Conservation (phyloP, 1,140 invertebrate species). For the Elysia chlorotica region DNA sequence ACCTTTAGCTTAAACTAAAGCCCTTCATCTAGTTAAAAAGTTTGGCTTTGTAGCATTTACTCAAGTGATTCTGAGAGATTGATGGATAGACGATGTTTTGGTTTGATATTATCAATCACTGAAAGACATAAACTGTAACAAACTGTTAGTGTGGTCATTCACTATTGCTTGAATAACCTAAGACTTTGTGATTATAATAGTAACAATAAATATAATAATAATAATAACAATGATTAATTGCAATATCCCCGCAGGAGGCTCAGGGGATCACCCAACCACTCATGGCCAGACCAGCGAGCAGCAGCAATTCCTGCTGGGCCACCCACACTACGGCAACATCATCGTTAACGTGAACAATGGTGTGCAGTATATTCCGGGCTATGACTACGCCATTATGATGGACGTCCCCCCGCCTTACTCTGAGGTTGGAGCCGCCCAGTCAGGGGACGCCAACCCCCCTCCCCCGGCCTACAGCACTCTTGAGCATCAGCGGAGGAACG, state of each 20-base stretch:
- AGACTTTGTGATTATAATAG: background rate
- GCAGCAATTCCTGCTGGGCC: constrained; percentile 45
- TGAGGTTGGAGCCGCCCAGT: constrained; percentile 35
- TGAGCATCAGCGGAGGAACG: too few relatives aligned
- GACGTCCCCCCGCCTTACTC: constrained; percentile 51
- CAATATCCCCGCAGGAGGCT: background rate
- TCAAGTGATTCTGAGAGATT: too few relatives aligned
- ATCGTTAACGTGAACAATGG: constrained; percentile 57
- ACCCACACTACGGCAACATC: constrained; percentile 46
- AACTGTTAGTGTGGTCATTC: background rate
- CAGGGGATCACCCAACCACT: too few relatives aligned
- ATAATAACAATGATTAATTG: background rate
- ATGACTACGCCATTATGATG: constrained; percentile 35
- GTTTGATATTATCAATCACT: too few relatives aligned
- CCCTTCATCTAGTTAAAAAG: too few relatives aligned
- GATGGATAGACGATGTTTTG: too few relatives aligned
- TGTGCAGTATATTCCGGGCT: constrained; percentile 47
- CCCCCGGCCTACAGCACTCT: constrained; percentile 56
- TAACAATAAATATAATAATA: background rate
- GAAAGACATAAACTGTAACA: background rate
- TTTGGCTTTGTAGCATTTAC: too few relatives aligned
- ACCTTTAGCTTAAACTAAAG: too few relatives aligned
- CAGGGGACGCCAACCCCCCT: constrained; percentile 28
- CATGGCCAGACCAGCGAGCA: constrained; percentile 34
- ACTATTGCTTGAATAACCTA: background rate